Evolutionary conservation across 2,797 vertebrate species (phyloP).

Genomic region (Nannoperca obscura): DNA sequence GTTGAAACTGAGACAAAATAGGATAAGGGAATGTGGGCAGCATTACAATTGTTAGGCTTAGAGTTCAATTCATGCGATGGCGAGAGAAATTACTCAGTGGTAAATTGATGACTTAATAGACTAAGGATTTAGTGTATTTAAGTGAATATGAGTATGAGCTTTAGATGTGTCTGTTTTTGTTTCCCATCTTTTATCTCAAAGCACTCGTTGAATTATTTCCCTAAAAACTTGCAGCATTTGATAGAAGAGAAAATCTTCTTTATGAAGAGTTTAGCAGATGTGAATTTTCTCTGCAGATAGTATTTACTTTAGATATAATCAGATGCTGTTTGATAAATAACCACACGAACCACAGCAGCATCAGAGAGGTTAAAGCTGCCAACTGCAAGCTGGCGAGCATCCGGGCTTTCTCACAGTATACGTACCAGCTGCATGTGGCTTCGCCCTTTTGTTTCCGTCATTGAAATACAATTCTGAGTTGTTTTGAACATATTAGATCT

Average conservation of each 20-base stretch:
- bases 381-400: constrained; percentile 26
- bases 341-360: constrained; percentile 31
- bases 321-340: constrained; percentile 47
- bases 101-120: constrained; percentile 16
- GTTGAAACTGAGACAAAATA: constrained; percentile 53
- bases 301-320: constrained; percentile 20
- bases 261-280: constrained; percentile 1
- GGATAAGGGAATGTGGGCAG: constrained; percentile 46
- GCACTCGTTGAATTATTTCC: constrained; percentile 6
- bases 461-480: constrained; percentile 19
- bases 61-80: constrained; percentile 26
- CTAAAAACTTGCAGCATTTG: neutral
- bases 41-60: constrained; percentile 3
- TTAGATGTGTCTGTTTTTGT: constrained; percentile 12
- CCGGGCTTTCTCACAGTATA: neutral
- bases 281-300: constrained; percentile 13
- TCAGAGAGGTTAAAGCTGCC: constrained; percentile 31
- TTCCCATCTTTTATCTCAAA: constrained; percentile 17
- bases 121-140: neutral
- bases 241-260: neutral
- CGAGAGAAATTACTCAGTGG: constrained; percentile 14
- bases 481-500: constrained; percentile 37
- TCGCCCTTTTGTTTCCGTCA: constrained; percentile 12
- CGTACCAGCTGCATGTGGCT: constrained; percentile 15
- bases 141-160: constrained; percentile 18